Evolutionary conservation across 2,113 vertebrate species (phyloP).

Genomic region (Pseudorasbora parva): DNA sequence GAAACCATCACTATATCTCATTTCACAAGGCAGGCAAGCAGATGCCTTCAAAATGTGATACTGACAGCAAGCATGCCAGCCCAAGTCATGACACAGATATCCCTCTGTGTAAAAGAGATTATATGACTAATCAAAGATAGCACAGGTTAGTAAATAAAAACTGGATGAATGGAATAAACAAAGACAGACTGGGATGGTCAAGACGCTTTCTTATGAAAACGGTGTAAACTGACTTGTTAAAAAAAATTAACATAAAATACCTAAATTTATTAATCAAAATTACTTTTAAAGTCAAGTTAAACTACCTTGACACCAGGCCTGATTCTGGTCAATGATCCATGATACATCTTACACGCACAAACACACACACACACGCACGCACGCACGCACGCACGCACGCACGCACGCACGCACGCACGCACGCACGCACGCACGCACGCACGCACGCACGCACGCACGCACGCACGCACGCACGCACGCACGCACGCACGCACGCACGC

Average conservation of each 20-base stretch:
- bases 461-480: too few species aligned
- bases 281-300: background rate
- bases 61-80: slow-evolving; percentile 10
- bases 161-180: background rate
- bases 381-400: too few species aligned
- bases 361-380: too few species aligned
- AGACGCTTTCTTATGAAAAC: background rate
- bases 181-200: background rate
- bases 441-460: too few species aligned
- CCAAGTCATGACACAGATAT: slow-evolving; percentile 11
- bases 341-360: too few species aligned
- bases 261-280: background rate
- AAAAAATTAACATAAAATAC: too few species aligned
- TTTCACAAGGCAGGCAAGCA: slow-evolving; percentile 41
- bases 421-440: too few species aligned
- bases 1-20: slow-evolving; percentile 52
- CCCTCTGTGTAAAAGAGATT: slow-evolving; percentile 19
- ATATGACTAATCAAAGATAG: slow-evolving; percentile 24
- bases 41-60: slow-evolving; percentile 50
- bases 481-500: too few species aligned
- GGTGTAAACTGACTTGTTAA: too few species aligned
- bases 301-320: too few species aligned
- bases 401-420: too few species aligned
- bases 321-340: background rate
- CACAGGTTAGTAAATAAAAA: slow-evolving; percentile 22